Base-by-base conservation (phyloP, 2,113 vertebrate genomes). In the Zosterops japonicus region DNA sequence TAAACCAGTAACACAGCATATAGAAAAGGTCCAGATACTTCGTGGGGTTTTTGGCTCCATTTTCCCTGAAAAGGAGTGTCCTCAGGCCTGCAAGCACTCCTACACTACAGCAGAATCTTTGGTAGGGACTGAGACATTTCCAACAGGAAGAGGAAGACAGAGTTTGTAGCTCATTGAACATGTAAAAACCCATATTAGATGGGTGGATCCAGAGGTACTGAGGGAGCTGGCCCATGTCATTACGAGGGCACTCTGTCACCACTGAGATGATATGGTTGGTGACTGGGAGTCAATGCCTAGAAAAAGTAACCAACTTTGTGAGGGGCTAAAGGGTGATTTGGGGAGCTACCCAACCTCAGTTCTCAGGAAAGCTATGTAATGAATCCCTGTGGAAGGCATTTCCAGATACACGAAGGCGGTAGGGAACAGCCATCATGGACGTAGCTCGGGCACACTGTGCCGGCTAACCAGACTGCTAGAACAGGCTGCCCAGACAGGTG, bases 31-130 rank as follows among this genome's bases (percentile, higher is more conserved):
- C 55, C 75, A 78, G 36, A 53, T 23, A 81, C 11, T 74, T 0
- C 0, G 6, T 33, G 21, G 2, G 33, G 59, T 57, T 76, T 59
- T 59, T 11, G 4, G 25, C 55, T 78, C 17, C 1, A 1, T 60
- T 20, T 89, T 89, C 25, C 13, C 29, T 42, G 29, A 72, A 33
- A 23, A 63, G 12, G 49, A 76, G 14, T 42, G 19, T 59, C 33
- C 44, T 83, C 33, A 47, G 8, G 13, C 36, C 33, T 59, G 31
- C 1, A 0, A 83, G 35, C 44, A 50, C 15, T 8, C 8, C 13
- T 19, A 59, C 6, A 19, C 9, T 25, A 68, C 12, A 82, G 35
- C 15, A 64, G 25, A 76, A 15, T 47, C 49, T 86, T 25, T 46
- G 9, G 46, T 24, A 86, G 18, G 5, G 33, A 71, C 14, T 13